Evolutionary conservation across 2,113 vertebrate genomes (phyloP).

Genomic region (Nettapus auritus): DNA sequence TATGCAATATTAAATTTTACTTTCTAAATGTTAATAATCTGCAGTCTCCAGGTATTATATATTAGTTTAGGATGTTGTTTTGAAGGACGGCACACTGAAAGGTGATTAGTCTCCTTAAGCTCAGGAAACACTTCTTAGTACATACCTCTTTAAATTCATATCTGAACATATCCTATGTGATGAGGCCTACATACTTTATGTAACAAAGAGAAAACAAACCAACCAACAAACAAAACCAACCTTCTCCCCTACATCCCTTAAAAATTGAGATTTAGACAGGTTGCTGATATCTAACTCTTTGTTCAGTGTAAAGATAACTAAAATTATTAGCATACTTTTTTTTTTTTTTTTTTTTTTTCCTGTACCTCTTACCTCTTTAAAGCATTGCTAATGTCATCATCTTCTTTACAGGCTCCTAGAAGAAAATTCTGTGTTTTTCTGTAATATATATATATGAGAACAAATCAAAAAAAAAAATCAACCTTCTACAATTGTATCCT

Average conservation of each 20-base stretch:
- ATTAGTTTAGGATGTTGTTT: not conserved
- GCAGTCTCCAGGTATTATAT: not conserved
- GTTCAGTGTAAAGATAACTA: not conserved
- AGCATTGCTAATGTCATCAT: not conserved
- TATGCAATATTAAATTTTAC: not conserved
- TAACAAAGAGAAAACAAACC: not conserved
- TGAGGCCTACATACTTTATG: not conserved
- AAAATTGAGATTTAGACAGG: fast-evolving
- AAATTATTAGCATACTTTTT: not conserved
- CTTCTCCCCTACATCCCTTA: fast-evolving
- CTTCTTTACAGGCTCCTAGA: not conserved
- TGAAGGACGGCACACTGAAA: not conserved
- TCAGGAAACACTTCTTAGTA: not conserved
- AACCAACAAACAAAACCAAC: not conserved
- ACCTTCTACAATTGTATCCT: not conserved
- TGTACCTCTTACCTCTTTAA: not conserved
- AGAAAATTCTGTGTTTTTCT: not conserved
- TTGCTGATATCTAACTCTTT: not conserved
- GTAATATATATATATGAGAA: not conserved
- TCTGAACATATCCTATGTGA: not conserved
- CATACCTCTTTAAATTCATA: not conserved
- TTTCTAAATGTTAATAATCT: not conserved
- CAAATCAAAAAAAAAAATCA: not conserved
- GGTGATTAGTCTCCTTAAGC: not conserved
- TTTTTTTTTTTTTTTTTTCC: not conserved